A percentile compares a stretch with the other conserved stretches of the same genome.
These are phyloP conservation scores for Leptonema lineaticorne DNA, from an alignment of 1,140 invertebrate genomes.

Conservation along the genomic window DNA sequence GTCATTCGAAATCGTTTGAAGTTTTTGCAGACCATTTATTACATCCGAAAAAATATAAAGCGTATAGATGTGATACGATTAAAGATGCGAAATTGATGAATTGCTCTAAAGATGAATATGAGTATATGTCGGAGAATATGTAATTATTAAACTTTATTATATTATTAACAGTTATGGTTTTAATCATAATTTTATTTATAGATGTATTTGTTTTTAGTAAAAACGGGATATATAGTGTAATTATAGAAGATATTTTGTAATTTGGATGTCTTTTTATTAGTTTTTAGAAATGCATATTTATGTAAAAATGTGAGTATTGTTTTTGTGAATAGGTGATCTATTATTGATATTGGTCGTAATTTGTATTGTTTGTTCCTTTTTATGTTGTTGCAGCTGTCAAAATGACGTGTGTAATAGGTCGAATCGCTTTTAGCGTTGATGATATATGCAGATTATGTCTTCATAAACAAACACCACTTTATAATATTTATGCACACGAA, in stretches of 20 bases:
- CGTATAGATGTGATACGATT: slow-evolving; percentile 10
- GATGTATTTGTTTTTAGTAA: too few relatives aligned
- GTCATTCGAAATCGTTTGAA: slow-evolving; percentile 32
- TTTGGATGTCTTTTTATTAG: too few relatives aligned
- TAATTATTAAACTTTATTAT: background rate
- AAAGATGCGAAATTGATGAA: background rate
- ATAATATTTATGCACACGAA: slow-evolving; percentile 25
- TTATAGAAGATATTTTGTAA: too few relatives aligned
- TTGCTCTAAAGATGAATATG: background rate
- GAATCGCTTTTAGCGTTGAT: slow-evolving; percentile 12
- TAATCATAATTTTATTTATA: background rate
- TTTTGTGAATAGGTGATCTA: too few relatives aligned
- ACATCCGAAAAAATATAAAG: slow-evolving; percentile 6
- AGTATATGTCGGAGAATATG: slow-evolving; percentile 27
- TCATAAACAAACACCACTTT: slow-evolving; percentile 24
- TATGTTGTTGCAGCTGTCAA: too few relatives aligned
- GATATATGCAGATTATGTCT: slow-evolving; percentile 38
- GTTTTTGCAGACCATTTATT: slow-evolving; percentile 23
- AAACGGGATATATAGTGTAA: slow-evolving; percentile 24
- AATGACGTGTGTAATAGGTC: slow-evolving; percentile 30
- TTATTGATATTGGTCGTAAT: too few relatives aligned
- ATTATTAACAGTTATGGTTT: background rate
- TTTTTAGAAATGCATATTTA: too few relatives aligned
- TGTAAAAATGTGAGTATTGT: too few relatives aligned
- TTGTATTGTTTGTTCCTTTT: too few relatives aligned